Evolutionary conservation across 2,113 vertebrate species (phyloP).

Genomic region (Zingel zingel): DNA sequence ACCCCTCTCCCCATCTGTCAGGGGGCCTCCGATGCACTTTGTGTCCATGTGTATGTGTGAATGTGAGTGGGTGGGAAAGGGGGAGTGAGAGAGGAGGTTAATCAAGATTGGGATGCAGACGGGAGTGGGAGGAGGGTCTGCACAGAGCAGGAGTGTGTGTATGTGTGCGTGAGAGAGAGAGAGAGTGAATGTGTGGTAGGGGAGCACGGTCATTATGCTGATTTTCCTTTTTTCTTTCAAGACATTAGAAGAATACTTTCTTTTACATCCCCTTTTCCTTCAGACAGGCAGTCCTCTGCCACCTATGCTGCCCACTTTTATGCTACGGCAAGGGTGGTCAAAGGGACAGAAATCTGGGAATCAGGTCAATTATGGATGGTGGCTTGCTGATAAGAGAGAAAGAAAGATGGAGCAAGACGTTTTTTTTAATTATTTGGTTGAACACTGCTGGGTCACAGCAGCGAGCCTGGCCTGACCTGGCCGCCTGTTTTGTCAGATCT

Average conservation of each 20-base stretch:
- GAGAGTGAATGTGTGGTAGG: slow-evolving; percentile 84
- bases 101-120: slow-evolving; percentile 85
- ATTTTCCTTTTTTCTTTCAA: slow-evolving; percentile 87
- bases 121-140: slow-evolving; percentile 74
- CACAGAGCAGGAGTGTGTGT: slow-evolving; percentile 46
- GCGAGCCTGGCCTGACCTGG: slow-evolving; percentile 68
- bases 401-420: slow-evolving; percentile 74
- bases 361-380: slow-evolving; percentile 88
- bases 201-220: slow-evolving; percentile 87
- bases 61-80: slow-evolving; percentile 85
- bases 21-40: slow-evolving; percentile 84
- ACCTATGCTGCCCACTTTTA: slow-evolving; percentile 87
- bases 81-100: slow-evolving; percentile 82
- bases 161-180: slow-evolving; percentile 40
- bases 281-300: slow-evolving; percentile 82
- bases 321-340: slow-evolving; percentile 84
- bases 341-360: slow-evolving; percentile 85
- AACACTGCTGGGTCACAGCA: slow-evolving; percentile 62
- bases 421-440: slow-evolving; percentile 73
- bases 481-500: slow-evolving; percentile 72
- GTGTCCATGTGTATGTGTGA: slow-evolving; percentile 82
- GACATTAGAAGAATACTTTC: slow-evolving; percentile 85
- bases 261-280: slow-evolving; percentile 77
- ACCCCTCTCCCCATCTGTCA: slow-evolving; percentile 90
- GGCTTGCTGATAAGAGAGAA: slow-evolving; percentile 83